Evolutionary conservation across 2,797 vertebrate genomes (phyloP).

Genomic region (Peromyscus nudipes): DNA sequence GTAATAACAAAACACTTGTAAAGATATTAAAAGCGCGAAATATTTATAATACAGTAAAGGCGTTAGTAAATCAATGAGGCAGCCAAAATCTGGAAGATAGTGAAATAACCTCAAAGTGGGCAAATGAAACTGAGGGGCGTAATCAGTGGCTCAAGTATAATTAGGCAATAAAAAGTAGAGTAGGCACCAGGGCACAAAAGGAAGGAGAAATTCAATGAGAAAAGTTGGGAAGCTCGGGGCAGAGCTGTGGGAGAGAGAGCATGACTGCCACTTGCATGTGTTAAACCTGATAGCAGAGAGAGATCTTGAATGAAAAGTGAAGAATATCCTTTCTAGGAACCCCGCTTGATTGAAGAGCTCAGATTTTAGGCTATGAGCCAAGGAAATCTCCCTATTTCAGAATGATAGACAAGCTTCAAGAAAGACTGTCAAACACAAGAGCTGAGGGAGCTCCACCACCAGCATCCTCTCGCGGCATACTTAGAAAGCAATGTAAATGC

Average conservation of each 20-base stretch:
- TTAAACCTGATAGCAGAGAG: not conserved
- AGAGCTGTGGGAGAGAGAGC: not conserved
- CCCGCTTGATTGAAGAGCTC: not conserved
- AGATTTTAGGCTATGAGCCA: not conserved
- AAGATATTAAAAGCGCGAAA: not conserved
- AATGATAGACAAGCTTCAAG: not conserved
- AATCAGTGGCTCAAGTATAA: not conserved
- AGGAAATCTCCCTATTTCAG: not conserved
- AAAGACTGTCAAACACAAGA: not conserved
- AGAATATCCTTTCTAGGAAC: not conserved
- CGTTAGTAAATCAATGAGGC: not conserved
- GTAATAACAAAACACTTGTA: not conserved
- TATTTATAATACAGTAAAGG: not conserved
- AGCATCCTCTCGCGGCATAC: not conserved
- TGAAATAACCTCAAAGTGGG: not conserved
- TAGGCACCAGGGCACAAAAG: not conserved
- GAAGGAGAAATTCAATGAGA: not conserved
- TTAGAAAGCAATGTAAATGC: not conserved
- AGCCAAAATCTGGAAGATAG: not conserved
- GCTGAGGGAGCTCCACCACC: not conserved
- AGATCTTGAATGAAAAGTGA: not conserved
- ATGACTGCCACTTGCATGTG: not conserved
- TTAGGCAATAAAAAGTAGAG: not conserved
- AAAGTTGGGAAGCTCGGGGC: not conserved
- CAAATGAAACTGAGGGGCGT: not conserved